These are phyloP conservation scores for Biston betularia DNA, from an alignment of 2,888 invertebrate genomes.

Conservation along the genomic window DNA sequence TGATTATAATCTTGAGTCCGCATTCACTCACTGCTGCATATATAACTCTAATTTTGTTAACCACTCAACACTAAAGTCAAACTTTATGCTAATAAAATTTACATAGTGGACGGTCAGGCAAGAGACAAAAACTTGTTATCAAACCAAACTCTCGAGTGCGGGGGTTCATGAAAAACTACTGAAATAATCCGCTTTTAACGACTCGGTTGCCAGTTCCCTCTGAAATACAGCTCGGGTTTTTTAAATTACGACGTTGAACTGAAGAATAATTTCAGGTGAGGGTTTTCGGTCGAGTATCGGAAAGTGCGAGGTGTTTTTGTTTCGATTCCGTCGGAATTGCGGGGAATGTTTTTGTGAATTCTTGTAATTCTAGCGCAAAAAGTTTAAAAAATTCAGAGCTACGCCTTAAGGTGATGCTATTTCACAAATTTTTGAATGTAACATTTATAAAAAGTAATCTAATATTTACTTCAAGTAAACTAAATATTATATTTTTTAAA, in stretches of 20 bases:
- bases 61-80: neutral
- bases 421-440: too few species aligned
- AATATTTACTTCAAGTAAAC: too few species aligned
- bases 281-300: constrained; percentile 33
- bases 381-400: too few species aligned
- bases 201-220: constrained; percentile 33
- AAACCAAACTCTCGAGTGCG: constrained; percentile 13
- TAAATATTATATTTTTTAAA: too few species aligned
- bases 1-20: neutral
- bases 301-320: constrained; percentile 35
- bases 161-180: constrained; percentile 52
- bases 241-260: constrained; percentile 35
- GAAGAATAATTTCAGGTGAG: constrained; percentile 41
- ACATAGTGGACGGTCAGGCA: constrained; percentile 6
- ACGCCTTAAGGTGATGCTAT: too few species aligned
- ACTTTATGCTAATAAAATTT: neutral
- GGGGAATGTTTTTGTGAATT: too few species aligned
- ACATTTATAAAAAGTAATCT: too few species aligned
- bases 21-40: neutral
- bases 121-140: constrained; percentile 21
- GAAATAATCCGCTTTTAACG: constrained; percentile 61
- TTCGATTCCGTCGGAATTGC: constrained; percentile 13
- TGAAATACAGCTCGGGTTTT: constrained; percentile 51
- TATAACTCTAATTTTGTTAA: neutral
- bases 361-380: too few species aligned